Evolutionary conservation across 2,113 vertebrate species (phyloP).

Genomic region (Morone chrysops): DNA sequence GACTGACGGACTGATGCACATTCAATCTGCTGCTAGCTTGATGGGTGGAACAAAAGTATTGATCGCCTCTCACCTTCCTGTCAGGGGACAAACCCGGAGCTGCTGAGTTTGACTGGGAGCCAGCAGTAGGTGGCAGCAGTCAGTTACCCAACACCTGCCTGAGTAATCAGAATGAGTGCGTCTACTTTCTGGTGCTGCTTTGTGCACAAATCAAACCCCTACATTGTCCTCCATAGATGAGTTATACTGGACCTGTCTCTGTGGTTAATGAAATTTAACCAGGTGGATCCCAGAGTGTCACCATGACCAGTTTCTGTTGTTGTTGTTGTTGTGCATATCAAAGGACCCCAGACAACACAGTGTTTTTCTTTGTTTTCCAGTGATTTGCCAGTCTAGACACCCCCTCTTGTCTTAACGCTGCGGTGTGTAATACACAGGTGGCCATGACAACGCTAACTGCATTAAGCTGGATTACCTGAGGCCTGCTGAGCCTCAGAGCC

Average conservation of each 20-base stretch:
- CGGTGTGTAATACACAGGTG: conserved; percentile 58
- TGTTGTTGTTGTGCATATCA: background rate
- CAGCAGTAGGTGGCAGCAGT: conserved; percentile 83
- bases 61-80: conserved; percentile 72
- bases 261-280: background rate
- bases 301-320: background rate
- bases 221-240: background rate
- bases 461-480: conserved; percentile 75
- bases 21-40: conserved; percentile 50
- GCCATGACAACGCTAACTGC: conserved; percentile 69
- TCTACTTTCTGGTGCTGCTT: conserved; percentile 17
- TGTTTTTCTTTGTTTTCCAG: conserved; percentile 49
- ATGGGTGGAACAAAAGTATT: conserved; percentile 66
- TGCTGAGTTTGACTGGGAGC: conserved; percentile 43
- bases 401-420: conserved; percentile 38
- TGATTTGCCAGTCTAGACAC: conserved; percentile 65
- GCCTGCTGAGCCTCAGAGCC: conserved; percentile 60
- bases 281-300: background rate
- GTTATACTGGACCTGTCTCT: background rate
- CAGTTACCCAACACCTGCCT: conserved; percentile 69
- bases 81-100: conserved; percentile 37
- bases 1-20: conserved; percentile 22
- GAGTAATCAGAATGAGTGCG: conserved; percentile 35
- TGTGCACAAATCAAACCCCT: conserved; percentile 23
- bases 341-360: conserved; percentile 22